These are phyloP conservation scores for Petrocephalus microphthalmus DNA, from an alignment of 2,113 vertebrate species.

Conservation along the genomic window DNA sequence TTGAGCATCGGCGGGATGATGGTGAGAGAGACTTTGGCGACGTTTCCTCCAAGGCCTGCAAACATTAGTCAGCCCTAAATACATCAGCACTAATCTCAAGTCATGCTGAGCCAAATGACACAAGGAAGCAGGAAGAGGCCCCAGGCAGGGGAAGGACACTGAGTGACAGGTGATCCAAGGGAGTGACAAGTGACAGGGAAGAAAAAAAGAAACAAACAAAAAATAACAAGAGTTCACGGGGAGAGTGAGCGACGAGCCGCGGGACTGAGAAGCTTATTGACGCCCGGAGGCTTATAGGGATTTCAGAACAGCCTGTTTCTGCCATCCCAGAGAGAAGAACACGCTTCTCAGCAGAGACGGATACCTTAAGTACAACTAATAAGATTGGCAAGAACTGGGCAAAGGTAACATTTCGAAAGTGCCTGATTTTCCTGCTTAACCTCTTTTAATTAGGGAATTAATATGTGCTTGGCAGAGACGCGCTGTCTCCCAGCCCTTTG, in stretches of 20 bases:
- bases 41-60: not conserved
- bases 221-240: not conserved
- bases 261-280: not conserved
- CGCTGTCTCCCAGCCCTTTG: not conserved
- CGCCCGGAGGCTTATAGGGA: not conserved
- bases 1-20: not conserved
- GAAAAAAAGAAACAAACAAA: not conserved
- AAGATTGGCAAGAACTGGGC: not conserved
- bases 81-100: not conserved
- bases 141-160: not conserved
- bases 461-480: not conserved
- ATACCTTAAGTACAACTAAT: not conserved
- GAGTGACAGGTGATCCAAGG: not conserved
- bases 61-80: not conserved
- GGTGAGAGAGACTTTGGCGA: not conserved
- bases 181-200: not conserved
- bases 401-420: not conserved
- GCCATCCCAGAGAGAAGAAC: not conserved
- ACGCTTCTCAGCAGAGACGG: not conserved
- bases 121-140: not conserved
- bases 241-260: not conserved
- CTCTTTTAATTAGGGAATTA: not conserved
- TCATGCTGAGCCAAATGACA: not conserved
- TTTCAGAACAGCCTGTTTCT: not conserved
- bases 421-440: not conserved